Percentiles rank a stretch among this genome's conserved stretches.
Evolutionary conservation across 2,797 vertebrate species (phyloP).

Genomic region (Spheniscus humboldti): DNA sequence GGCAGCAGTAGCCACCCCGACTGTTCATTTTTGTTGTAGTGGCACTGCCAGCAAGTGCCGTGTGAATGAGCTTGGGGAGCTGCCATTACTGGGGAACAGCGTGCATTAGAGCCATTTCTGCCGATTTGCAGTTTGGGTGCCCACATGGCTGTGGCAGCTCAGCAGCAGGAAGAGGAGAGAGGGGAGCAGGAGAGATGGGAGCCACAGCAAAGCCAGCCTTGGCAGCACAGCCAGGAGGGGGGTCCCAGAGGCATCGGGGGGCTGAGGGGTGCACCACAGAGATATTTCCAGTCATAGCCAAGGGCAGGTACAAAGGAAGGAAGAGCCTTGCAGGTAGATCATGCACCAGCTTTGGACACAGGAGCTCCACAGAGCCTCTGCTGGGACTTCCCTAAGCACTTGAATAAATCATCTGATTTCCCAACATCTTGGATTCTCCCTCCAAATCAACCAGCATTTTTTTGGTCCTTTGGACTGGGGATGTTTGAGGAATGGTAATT

Average conservation of each 20-base stretch:
- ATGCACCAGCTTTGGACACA: not conserved
- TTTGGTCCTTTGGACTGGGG: not conserved
- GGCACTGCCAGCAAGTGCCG: not conserved
- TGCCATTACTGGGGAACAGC: not conserved
- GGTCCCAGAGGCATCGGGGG: not conserved
- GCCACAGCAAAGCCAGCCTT: not conserved
- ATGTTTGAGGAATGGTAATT: not conserved
- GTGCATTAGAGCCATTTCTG: not conserved
- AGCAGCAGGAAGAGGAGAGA: not conserved
- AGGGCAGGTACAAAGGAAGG: not conserved
- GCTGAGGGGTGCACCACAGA: not conserved
- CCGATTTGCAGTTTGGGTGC: not conserved
- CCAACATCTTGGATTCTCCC: not conserved
- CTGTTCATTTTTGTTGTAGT: not conserved
- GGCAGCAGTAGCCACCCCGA: not conserved
- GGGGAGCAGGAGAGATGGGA: not conserved
- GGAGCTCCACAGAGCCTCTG: not conserved
- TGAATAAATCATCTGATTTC: not conserved
- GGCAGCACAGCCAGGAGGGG: accelerated
- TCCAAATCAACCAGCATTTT: not conserved
- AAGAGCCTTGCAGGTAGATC: not conserved
- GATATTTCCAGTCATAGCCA: not conserved
- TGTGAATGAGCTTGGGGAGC: accelerated
- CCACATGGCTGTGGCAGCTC: not conserved
- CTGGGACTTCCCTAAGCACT: not conserved